A percentile compares a stretch with the other conserved stretches of the same genome.
Evolutionary conservation across 2,888 invertebrate genomes (phyloP).

Genomic region (Operophtera brumata): DNA sequence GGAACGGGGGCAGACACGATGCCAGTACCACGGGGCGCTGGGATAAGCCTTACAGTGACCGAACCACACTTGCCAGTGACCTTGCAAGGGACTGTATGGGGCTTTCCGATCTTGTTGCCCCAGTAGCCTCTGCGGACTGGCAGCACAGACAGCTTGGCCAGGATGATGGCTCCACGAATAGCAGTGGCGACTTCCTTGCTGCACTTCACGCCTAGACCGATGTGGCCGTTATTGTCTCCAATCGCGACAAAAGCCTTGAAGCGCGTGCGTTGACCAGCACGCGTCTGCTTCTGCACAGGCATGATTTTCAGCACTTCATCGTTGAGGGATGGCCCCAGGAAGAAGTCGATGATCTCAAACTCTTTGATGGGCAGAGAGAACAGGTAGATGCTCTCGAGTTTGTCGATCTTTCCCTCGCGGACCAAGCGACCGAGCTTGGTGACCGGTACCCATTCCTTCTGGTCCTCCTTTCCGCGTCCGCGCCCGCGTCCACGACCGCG

Average conservation of each 20-base stretch:
- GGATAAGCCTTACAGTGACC: slow-evolving; percentile 98
- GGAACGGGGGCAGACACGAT: slow-evolving; percentile 99
- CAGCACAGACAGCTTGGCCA: slow-evolving; percentile 98
- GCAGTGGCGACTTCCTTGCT: slow-evolving; percentile 99
- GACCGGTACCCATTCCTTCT: slow-evolving; percentile 99
- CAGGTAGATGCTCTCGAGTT: slow-evolving; percentile 98
- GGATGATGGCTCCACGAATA: slow-evolving; percentile 98
- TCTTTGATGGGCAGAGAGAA: slow-evolving; percentile 99
- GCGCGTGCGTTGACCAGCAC: slow-evolving; percentile 99
- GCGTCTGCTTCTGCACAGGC: slow-evolving; percentile 99
- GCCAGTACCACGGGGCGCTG: slow-evolving; percentile 99
- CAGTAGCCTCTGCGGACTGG: slow-evolving; percentile 99
- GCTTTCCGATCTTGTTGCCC: slow-evolving; percentile 99
- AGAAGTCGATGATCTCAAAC: slow-evolving; percentile 98
- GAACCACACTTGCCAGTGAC: slow-evolving; percentile 99
- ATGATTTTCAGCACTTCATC: slow-evolving; percentile 99
- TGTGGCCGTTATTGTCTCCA: slow-evolving; percentile 99
- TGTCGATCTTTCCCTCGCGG: slow-evolving; percentile 96
- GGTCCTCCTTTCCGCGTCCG: slow-evolving; percentile 95
- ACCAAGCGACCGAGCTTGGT: slow-evolving; percentile 99
- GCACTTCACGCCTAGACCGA: slow-evolving; percentile 99
- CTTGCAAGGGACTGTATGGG: slow-evolving; percentile 99
- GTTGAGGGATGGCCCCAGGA: slow-evolving; percentile 94
- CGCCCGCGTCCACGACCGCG: slow-evolving; percentile 91
- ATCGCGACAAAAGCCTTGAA: slow-evolving; percentile 98